Evolutionary conservation across 2,888 invertebrate genomes (phyloP), one percentile per base, ranked within the genome.

Genomic region (Prosapia bicincta): DNA sequence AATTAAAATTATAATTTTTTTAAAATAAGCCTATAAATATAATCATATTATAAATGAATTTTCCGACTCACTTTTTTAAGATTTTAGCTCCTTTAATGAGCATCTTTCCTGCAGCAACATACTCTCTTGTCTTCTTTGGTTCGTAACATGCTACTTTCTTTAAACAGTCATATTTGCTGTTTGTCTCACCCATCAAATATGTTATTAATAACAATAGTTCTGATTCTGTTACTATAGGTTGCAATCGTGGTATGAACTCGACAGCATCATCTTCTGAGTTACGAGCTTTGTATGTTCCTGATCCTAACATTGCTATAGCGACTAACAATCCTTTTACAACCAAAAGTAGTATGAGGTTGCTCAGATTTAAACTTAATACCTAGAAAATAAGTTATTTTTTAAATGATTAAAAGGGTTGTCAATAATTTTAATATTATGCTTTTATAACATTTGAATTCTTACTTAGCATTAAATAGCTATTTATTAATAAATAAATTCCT

Each of bases 281-380:
- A 78, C 89, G 87, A 20, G 86, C 88, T 80, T 86, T 76, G 67
- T 75, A 76, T 9, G 77, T 76, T 0, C 91, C 91, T 0, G 90
- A 90, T 6, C 93, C 93, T 81, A 93, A 87, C 81, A 93, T 90
- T 0, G 94, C 93, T 13, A 94, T 94, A 0, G 94, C 93, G 81
- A 94, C 90, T 78, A 95, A 92, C 7, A 95, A 85, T 0, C 93
- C 93, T 85, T 95, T 95, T 77, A 96, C 86, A 30, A 96, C 88
- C 71, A 95, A 87, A 75, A 95, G 87, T 77, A 95, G 91, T 69
- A 95, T 86, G 78, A 95, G 85, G 84, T 95, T 95, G 0, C 94
- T 94, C 76, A 95, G 85, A 85, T 95, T 95, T 72, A 95, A 85
- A 81, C 94, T 95, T 68, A 95, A 85, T 1, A 94, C 91, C 91